Evolutionary conservation across 2,888 invertebrate species (phyloP), one percentile per base, ranked within the genome.

Genomic region (Calameuta filiformis): DNA sequence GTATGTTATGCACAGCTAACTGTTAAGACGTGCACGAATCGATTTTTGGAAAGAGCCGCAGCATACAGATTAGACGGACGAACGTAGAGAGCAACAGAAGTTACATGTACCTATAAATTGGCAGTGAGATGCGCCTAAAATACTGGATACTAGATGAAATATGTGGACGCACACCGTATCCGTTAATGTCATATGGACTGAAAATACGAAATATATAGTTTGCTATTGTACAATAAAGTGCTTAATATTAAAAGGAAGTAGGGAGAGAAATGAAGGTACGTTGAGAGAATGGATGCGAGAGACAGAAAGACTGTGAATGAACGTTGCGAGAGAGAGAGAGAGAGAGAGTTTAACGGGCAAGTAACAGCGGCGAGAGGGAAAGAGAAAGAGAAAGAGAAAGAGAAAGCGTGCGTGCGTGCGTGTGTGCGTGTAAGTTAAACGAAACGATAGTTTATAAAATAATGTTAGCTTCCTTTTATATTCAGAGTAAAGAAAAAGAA

Each of bases 401-500:
- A 77, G 78, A 77, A 79, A 77, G 77, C 77, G 83, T 78, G 75
- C 82, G 79, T 79, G 12, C 3, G 12, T 4, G 37, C 4, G 37
- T 12, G 12, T 4, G 37, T 15, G 40, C 6, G 56, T 56, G 33
- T 12, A 15, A 34, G 34, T 71, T 71, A 33, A 71, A 33, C 31
- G 34, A 31, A 23, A 56, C 23, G 56, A 71, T 71, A 35, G 74
- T 40, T 74, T 74, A 74, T 35, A 74, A 9, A 23, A 23, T n/a
- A 40, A 74, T n/a, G 74, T 35, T 74, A 74, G 74, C 34, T 74
- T 71, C 71, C 34, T 74, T 74, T 35, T 74, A 33, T 37, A 74
- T 37, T 74, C 74, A 88, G 83, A 88, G 85, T 79, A 85, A 85
- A 35, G 85, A 86, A 23, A 86, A 86, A 85, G 56, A 56, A 23